Conservation (phyloP, 2,113 vertebrate genomes). For the Leptobrachium ailaonicum region DNA sequence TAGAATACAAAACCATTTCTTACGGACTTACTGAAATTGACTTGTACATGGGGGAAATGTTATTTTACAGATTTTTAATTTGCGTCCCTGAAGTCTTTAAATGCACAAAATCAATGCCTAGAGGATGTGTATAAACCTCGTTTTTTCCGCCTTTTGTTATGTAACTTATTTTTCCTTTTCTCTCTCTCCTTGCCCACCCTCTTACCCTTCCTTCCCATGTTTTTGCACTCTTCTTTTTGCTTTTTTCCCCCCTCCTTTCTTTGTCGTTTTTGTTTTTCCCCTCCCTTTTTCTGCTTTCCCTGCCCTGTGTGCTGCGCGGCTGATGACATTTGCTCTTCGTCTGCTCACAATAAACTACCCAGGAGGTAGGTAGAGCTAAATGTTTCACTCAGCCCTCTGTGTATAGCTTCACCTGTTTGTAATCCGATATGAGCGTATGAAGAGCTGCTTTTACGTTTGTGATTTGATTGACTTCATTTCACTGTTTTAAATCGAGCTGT, state of each 20-base stretch:
- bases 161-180: slow-evolving; percentile 66
- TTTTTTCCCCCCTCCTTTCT: slow-evolving; percentile 46
- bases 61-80: too few species aligned
- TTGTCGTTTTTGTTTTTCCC: slow-evolving; percentile 20
- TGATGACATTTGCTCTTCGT: slow-evolving; percentile 65
- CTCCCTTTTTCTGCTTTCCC: slow-evolving; percentile 37
- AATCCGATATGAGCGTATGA: too few species aligned
- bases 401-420: slow-evolving; percentile 12
- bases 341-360: slow-evolving; percentile 60
- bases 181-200: slow-evolving; percentile 39
- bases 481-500: too few species aligned
- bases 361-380: slow-evolving; percentile 64
- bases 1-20: too few species aligned
- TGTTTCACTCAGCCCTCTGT: slow-evolving; percentile 11
- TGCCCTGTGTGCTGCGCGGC: slow-evolving; percentile 53
- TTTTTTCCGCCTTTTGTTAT: slow-evolving; percentile 56
- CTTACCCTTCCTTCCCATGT: slow-evolving; percentile 29
- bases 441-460: too few species aligned
- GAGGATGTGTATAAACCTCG: slow-evolving; percentile 54
- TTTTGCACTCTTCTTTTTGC: slow-evolving; percentile 8
- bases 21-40: too few species aligned
- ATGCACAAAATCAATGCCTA: slow-evolving; percentile 30
- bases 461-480: too few species aligned
- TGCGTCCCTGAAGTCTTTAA: not conserved
- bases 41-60: too few species aligned